Evolutionary conservation across 2,113 vertebrate species (phyloP), one percentile per base, ranked within the genome.

Genomic region (Sylvietta virens): DNA sequence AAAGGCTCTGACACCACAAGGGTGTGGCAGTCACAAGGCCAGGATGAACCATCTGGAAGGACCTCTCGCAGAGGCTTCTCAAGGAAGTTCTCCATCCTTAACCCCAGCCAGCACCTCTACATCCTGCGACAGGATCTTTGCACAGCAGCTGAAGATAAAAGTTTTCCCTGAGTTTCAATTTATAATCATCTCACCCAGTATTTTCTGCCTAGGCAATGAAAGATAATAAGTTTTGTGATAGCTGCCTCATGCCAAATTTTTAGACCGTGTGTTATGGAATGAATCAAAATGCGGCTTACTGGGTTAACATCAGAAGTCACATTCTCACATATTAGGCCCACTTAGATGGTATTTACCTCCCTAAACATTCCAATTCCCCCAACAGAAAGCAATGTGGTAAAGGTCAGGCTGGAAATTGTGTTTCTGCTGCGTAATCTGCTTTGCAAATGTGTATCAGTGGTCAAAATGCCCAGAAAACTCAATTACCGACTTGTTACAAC

Each of bases 381-480:
- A 64, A 78, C 57, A 64, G 94, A 97, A 96, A 94, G 83, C 73
- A 83, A 74, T 37, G 86, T 57, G 91, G 84, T 67, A 88, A 95
- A 97, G 95, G 94, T 96, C 95, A 94, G 95, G 81, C 48, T 39
- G 65, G 89, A 95, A 96, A 98, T 91, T 90, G 93, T 69, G 64
- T 92, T 96, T 98, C 93, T 94, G 93, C 96, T 84, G 79, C 26
- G 76, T 97, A 95, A 97, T 97, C 79, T 88, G 95, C 92, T 96
- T 97, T 97, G 85, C 94, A 94, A 97, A 98, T 97, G 97, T 96
- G 86, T 81, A 86, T 66, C 26, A 62, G 64, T 97, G 97, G 97
- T 98, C 97, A 95, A 90, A 97, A 97, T n/a, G 56, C 93, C 81
- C 94, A 95, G 96, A 95, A 98, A 98, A 97, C 96, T 97, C 97